Conservation (phyloP, 64 coral and sea anemone genomes). For the Orbicella faveolata region DNA sequence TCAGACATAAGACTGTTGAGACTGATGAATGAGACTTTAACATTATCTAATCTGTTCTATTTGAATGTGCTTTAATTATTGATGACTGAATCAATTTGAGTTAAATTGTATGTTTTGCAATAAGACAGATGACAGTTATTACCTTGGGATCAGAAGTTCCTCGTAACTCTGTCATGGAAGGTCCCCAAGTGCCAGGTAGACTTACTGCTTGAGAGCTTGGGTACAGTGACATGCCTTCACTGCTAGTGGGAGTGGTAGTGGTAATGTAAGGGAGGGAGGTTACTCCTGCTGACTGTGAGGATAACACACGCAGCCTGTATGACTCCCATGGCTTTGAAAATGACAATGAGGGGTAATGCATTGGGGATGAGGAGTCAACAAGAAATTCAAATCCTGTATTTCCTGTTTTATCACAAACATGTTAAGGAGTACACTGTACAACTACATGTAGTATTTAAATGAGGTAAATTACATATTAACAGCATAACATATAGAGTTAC, state of each 20-base stretch:
- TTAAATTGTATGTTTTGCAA: too few species aligned
- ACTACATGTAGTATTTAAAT: neutral
- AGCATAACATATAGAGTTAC: too few species aligned
- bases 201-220: constrained; percentile 30
- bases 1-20: too few species aligned
- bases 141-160: constrained; percentile 40
- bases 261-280: constrained; percentile 63
- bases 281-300: neutral
- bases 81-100: too few species aligned
- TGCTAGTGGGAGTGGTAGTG: constrained; percentile 4
- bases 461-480: too few species aligned
- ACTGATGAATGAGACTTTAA: too few species aligned
- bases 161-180: constrained; percentile 18
- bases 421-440: constrained; percentile 51
- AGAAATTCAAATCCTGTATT: constrained; percentile 80
- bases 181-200: constrained; percentile 35
- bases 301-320: neutral
- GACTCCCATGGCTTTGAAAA: constrained; percentile 36
- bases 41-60: too few species aligned
- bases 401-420: constrained; percentile 20
- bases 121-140: neutral
- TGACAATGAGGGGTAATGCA: constrained; percentile 51
- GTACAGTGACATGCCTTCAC: constrained; percentile 25
- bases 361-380: constrained; percentile 36
- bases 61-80: too few species aligned